phyloP scores from a whole-genome alignment of 2,888 invertebrate species.

The Pachymerium ferrugineum region DNA sequence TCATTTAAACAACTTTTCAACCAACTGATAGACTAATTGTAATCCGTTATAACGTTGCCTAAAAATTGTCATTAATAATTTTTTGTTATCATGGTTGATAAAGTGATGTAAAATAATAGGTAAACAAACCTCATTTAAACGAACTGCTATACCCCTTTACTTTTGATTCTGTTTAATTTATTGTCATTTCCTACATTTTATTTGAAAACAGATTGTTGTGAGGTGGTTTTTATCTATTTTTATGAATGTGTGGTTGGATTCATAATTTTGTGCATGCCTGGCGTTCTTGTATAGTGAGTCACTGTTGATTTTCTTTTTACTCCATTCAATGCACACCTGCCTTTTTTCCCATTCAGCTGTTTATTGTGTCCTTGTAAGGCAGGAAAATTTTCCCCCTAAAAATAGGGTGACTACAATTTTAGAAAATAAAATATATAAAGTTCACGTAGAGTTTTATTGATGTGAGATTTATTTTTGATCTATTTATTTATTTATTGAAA shows the following conservation, averaged over 20 bases:
- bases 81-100: too few relatives aligned
- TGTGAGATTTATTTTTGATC: too few relatives aligned
- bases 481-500: too few relatives aligned
- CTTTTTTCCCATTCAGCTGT: slow-evolving; percentile 17
- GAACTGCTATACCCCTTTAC: background rate
- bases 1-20: too few relatives aligned
- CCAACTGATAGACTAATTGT: too few relatives aligned
- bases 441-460: too few relatives aligned
- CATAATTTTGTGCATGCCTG: background rate
- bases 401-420: background rate
- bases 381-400: background rate
- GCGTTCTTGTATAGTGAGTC: background rate
- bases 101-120: background rate
- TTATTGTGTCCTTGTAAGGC: background rate
- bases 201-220: too few relatives aligned
- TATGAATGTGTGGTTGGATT: background rate
- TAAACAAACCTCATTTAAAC: background rate
- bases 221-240: too few relatives aligned
- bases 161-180: too few relatives aligned
- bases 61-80: too few relatives aligned
- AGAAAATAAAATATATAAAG: background rate
- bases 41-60: too few relatives aligned
- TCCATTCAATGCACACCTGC: background rate
- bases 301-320: background rate
- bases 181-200: too few relatives aligned